Evolutionary conservation across 2,113 vertebrate genomes (phyloP).

Genomic region (Turnix velox): DNA sequence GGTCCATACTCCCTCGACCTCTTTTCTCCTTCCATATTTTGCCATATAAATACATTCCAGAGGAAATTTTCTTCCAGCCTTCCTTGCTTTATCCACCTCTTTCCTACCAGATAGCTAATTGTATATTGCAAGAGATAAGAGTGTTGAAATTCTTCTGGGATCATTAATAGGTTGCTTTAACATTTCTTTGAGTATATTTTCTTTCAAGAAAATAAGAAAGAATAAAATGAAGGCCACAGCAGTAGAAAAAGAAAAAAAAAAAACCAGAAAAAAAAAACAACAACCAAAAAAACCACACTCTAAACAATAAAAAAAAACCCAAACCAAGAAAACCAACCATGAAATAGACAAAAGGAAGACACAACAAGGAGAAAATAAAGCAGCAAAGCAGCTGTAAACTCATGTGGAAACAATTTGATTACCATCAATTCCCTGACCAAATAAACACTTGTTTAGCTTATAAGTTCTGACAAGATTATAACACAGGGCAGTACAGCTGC

Average conservation of each 20-base stretch:
- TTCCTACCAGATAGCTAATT: background rate
- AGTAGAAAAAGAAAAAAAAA: background rate
- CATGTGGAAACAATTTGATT: slow-evolving; percentile 48
- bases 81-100: background rate
- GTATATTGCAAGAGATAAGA: background rate
- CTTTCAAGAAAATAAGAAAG: background rate
- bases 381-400: slow-evolving; percentile 3
- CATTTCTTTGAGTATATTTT: background rate
- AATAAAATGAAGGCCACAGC: background rate
- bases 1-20: background rate
- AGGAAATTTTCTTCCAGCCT: background rate
- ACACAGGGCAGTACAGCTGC: background rate
- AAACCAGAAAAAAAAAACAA: background rate
- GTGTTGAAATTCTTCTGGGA: background rate
- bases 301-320: background rate
- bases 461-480: slow-evolving; percentile 37
- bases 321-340: too few species aligned
- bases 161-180: background rate
- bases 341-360: background rate
- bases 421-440: slow-evolving; percentile 15
- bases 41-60: background rate
- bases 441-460: slow-evolving; percentile 33
- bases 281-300: background rate
- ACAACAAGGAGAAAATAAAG: background rate
- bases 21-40: background rate